Percentiles rank a stretch among this genome's conserved stretches.
Evolutionary conservation across 2,113 vertebrate species (phyloP).

Genomic region (Etheostoma spectabile): DNA sequence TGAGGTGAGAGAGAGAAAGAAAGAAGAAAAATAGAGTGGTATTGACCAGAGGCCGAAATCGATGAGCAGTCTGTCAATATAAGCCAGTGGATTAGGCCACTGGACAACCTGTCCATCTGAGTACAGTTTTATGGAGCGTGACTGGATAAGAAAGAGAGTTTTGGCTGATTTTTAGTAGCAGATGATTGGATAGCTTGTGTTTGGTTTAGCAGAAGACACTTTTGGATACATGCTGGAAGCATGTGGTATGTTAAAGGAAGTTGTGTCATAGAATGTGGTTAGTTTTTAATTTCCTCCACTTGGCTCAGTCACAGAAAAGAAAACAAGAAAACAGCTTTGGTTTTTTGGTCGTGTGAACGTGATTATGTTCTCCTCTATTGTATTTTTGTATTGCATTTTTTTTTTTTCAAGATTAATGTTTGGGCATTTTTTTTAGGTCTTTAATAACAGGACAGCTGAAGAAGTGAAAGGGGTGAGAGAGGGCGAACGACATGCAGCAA

Average conservation of each 20-base stretch:
- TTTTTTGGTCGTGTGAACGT: not conserved
- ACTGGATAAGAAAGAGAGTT: not conserved
- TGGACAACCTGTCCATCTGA: slow-evolving; percentile 11
- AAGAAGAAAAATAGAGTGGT: slow-evolving; percentile 39
- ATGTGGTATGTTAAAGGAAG: slow-evolving; percentile 30
- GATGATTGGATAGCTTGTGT: slow-evolving; percentile 19
- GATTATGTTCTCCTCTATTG: not conserved
- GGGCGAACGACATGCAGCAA: too few species aligned
- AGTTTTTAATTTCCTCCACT: slow-evolving; percentile 24
- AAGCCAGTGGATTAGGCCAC: slow-evolving; percentile 37
- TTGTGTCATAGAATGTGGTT: slow-evolving; percentile 19
- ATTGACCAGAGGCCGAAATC: slow-evolving; percentile 54
- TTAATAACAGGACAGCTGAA: too few species aligned
- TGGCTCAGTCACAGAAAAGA: not conserved
- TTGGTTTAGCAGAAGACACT: not conserved
- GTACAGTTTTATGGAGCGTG: slow-evolving; percentile 37
- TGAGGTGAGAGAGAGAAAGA: not conserved
- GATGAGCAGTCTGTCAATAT: slow-evolving; percentile 42
- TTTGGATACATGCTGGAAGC: slow-evolving; percentile 16
- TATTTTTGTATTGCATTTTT: not conserved
- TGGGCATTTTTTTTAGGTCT: too few species aligned
- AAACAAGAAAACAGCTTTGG: slow-evolving; percentile 8
- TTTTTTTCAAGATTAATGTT: too few species aligned
- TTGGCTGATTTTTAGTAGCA: slow-evolving; percentile 20
- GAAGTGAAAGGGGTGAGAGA: too few species aligned